Evolutionary conservation across 2,797 vertebrate genomes (phyloP).

Genomic region (Bufotes viridis): DNA sequence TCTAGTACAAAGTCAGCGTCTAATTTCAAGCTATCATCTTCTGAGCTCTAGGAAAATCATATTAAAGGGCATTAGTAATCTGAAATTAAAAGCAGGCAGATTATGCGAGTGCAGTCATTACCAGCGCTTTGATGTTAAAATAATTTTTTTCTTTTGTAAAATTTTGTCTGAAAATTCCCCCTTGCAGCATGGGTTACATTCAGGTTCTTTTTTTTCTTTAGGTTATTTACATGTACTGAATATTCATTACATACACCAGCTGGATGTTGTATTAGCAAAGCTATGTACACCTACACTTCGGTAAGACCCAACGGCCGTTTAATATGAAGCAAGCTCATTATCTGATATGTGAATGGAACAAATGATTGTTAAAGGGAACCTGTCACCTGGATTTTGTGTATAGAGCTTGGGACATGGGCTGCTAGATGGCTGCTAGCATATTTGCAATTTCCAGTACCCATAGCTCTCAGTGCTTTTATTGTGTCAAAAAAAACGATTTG

Average conservation of each 20-base stretch:
- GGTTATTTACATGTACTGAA: neutral
- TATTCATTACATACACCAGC: neutral
- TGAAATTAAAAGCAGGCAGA: constrained; percentile 19
- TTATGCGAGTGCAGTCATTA: constrained; percentile 2
- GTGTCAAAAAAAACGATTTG: no score
- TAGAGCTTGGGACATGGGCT: no score
- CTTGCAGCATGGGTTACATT: neutral
- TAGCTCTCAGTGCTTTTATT: no score
- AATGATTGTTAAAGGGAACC: constrained; percentile 1
- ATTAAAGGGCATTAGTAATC: constrained; percentile 11
- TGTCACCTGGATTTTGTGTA: no score
- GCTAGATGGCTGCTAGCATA: no score
- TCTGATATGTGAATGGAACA: neutral
- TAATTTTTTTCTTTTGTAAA: neutral
- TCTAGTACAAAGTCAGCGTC: constrained; percentile 4
- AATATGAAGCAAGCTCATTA: neutral
- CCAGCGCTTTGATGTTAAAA: constrained; percentile 20
- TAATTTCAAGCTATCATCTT: constrained; percentile 23
- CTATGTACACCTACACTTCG: neutral
- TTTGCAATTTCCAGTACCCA: no score
- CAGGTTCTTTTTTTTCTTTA: neutral
- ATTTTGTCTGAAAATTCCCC: neutral
- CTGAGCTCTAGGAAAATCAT: constrained; percentile 25
- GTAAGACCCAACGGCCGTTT: neutral
- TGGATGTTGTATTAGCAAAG: neutral